These are phyloP conservation scores for Emydocephalus ijimae DNA, from an alignment of 2,113 vertebrate species.

Conservation along the genomic window DNA sequence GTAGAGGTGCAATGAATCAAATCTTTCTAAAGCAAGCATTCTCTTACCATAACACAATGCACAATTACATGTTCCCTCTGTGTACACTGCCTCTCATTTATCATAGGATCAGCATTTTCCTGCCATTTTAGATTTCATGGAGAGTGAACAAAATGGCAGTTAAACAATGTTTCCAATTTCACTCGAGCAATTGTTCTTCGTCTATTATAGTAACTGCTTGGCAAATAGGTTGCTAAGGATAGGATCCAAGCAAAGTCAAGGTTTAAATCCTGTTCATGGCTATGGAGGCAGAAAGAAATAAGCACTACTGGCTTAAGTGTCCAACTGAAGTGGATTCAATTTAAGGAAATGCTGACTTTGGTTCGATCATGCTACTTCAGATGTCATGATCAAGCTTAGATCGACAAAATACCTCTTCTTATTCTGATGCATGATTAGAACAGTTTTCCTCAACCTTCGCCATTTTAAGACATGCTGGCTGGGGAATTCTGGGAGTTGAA, in stretches of 20 bases:
- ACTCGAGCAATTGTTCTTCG: not conserved
- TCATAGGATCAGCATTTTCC: constrained; percentile 28
- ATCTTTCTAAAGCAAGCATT: constrained; percentile 25
- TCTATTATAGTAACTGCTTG: not conserved
- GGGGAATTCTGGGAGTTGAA: no score
- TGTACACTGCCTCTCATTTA: constrained; percentile 27
- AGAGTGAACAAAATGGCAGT: constrained; percentile 21
- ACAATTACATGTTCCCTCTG: constrained; percentile 24
- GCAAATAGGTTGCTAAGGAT: not conserved
- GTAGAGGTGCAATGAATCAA: constrained; percentile 31
- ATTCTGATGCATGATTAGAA: not conserved
- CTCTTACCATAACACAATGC: constrained; percentile 24
- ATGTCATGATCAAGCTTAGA: not conserved
- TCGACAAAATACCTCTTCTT: not conserved
- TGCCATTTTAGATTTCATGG: constrained; percentile 39
- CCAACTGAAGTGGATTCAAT: not conserved
- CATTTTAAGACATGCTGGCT: no score
- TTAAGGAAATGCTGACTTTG: not conserved
- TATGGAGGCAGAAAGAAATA: not conserved
- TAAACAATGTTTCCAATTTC: constrained; percentile 29
- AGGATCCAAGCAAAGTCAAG: not conserved
- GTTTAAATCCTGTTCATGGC: not conserved
- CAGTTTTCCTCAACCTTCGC: not conserved
- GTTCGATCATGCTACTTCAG: not conserved
- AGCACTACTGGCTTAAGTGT: not conserved